These are phyloP conservation scores for Sebastes miniatus DNA, from an alignment of 2,797 vertebrate species.

Conservation along the genomic window DNA sequence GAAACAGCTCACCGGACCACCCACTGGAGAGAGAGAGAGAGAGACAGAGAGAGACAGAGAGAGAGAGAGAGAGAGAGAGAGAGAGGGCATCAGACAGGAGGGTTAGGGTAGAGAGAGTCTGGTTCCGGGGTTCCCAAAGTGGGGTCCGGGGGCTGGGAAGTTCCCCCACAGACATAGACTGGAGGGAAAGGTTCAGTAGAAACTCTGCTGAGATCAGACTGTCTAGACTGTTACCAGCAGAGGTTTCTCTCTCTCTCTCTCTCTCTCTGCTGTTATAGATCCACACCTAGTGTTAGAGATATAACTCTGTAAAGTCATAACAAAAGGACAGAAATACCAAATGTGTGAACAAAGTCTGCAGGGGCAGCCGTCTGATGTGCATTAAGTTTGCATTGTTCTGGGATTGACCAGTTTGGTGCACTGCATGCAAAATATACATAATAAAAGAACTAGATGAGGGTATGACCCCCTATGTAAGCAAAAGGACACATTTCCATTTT, in stretches of 20 bases:
- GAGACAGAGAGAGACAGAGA: conserved; percentile 15
- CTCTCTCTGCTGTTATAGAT: conserved; percentile 30
- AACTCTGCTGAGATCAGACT: conserved; percentile 31
- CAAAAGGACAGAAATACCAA: conserved; percentile 33
- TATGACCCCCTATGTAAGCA: too few relatives aligned
- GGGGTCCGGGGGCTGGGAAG: conserved; percentile 63
- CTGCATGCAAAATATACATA: neutral
- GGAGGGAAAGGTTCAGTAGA: conserved; percentile 30
- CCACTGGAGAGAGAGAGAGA: conserved; percentile 58
- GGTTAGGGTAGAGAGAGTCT: conserved; percentile 30
- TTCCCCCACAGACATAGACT: conserved; percentile 42
- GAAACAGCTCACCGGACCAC: conserved; percentile 70
- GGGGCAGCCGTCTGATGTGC: neutral
- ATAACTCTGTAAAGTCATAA: conserved; percentile 35
- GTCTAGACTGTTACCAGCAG: conserved; percentile 35
- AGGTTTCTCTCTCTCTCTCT: conserved; percentile 31
- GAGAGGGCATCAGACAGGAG: conserved; percentile 59
- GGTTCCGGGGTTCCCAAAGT: conserved; percentile 73
- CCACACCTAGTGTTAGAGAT: conserved; percentile 50
- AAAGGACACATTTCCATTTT: neutral
- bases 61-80: neutral
- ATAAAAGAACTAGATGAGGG: neutral
- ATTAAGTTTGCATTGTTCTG: neutral
- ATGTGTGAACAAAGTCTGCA: conserved; percentile 27
- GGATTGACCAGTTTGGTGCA: neutral